Evolutionary conservation across 2,888 invertebrate species (phyloP), one percentile per base, ranked within the genome.

Genomic region (Beris morrisii): DNA sequence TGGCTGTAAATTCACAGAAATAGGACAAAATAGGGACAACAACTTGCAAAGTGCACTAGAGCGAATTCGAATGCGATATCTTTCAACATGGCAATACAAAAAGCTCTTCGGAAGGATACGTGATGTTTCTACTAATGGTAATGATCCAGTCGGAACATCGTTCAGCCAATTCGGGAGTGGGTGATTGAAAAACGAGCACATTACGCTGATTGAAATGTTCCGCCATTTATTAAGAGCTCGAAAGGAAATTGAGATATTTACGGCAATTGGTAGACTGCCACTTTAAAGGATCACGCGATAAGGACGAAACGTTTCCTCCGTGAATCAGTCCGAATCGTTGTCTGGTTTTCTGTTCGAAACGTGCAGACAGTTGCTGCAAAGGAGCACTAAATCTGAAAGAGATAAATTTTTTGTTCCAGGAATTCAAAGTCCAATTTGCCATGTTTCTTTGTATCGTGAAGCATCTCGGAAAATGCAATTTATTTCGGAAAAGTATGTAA

Each of bases 141-240:
- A 28, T 61, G 61, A 61, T 61, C 32, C 13, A 52, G 22, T 15
- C n/a, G 61, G 50, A 61, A 52, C 50, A 61, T 50, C 32, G 50
- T 9, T 61, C 15, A 4, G 38, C 22, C 43, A 0, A 61, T 52
- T 44, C 22, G 28, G n/a, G 45, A 28, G 22, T 58, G 30, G 11
- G 31, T 4, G 32, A 61, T 46, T 59, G 48, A 46, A 56, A 56
- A 56, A 56, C 15, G 44, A 48, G 46, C 46, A 48, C 58, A 48
- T 46, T 32, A 46, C 13, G 30, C n/a, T 48, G 48, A 59, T 59
- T 59, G 58, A 59, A 59, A 48, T 46, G 31, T 48, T 48, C 31
- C 48, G 4, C 12, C 45, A 45, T 58, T 58, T 44, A 46, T 58
- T 58, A 58, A 58, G 57, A 30, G 9, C 38, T 38, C 38, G 38